Evolutionary conservation across 2,113 vertebrate genomes (phyloP).

Genomic region (Pitta sordida): DNA sequence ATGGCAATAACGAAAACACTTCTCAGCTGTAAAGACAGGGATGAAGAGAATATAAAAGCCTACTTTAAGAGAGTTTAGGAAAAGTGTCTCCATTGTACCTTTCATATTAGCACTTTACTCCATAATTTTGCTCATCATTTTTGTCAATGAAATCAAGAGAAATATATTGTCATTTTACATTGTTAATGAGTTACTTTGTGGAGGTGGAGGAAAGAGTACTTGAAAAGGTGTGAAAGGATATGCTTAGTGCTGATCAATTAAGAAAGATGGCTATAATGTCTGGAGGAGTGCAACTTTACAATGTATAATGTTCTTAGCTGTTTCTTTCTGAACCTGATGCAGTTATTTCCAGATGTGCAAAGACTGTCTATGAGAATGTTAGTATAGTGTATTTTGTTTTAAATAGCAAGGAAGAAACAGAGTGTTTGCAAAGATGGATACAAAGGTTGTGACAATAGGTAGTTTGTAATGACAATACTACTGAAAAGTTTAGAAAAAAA

Average conservation of each 20-base stretch:
- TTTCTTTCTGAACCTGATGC: not conserved
- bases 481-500: not conserved
- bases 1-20: not conserved
- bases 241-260: not conserved
- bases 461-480: not conserved
- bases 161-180: not conserved
- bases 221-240: not conserved
- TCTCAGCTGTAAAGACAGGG: not conserved
- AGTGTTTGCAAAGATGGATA: not conserved
- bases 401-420: not conserved
- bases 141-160: not conserved
- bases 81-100: not conserved
- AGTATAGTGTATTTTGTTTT: not conserved
- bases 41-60: not conserved
- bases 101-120: not conserved
- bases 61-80: not conserved
- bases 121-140: not conserved
- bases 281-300: not conserved
- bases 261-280: not conserved
- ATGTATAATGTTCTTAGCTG: not conserved
- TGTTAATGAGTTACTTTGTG: not conserved
- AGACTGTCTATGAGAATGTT: not conserved
- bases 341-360: not conserved
- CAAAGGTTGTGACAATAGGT: not conserved
- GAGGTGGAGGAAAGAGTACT: not conserved